Evolutionary conservation across 2,113 vertebrate species (phyloP).

Genomic region (Prionailurus bengalensis): DNA sequence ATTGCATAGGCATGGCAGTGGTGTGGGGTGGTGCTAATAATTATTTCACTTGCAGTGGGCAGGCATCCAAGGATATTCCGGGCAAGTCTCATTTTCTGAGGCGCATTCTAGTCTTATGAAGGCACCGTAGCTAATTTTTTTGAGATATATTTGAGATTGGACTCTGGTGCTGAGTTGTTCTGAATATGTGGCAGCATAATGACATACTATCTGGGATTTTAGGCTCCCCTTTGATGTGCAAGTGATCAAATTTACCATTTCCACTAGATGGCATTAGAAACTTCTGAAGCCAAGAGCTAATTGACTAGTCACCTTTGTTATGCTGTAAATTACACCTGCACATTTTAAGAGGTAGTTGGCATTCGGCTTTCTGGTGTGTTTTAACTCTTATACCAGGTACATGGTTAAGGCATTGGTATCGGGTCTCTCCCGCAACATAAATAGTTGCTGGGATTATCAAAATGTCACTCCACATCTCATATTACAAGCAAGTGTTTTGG

Average conservation of each 20-base stretch:
- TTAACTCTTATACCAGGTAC: conserved; percentile 55
- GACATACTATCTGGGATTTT: neutral
- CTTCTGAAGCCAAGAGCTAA: conserved; percentile 75
- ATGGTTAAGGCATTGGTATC: neutral
- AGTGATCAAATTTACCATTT: conserved; percentile 73
- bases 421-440: conserved; percentile 41
- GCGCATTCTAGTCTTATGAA: conserved; percentile 11
- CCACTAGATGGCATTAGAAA: conserved; percentile 84
- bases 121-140: neutral
- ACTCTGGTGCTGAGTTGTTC: neutral
- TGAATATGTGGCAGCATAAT: neutral
- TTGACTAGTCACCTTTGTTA: conserved; percentile 71
- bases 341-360: conserved; percentile 65
- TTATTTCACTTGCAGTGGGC: neutral
- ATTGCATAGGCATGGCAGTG: neutral
- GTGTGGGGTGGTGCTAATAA: neutral
- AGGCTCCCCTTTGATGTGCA: conserved; percentile 42
- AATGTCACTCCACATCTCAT: conserved; percentile 47
- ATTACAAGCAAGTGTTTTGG: conserved; percentile 66
- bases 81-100: conserved; percentile 54
- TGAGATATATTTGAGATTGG: conserved; percentile 50
- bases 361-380: conserved; percentile 52
- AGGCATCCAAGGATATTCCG: neutral
- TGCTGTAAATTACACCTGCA: conserved; percentile 66
- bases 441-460: conserved; percentile 66